A percentile compares a stretch with the other conserved stretches of the same genome.
Evolutionary conservation across 2,888 invertebrate genomes (phyloP).

Genomic region (Boloria selene): DNA sequence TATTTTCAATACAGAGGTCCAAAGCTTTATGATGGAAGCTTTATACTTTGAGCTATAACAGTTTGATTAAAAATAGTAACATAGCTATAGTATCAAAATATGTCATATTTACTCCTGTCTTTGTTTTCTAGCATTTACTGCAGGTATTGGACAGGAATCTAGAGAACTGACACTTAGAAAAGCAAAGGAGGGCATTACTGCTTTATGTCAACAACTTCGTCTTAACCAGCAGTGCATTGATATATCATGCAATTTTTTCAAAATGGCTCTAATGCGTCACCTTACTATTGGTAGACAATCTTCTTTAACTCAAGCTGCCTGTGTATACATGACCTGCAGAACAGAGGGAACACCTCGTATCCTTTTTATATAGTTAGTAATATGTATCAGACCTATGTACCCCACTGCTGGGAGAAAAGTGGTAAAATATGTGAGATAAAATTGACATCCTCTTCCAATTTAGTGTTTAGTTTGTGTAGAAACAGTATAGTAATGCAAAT

Average conservation of each 20-base stretch:
- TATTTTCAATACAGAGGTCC: too few species aligned
- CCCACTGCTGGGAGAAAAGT: too few species aligned
- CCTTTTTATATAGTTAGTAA: conserved; percentile 68
- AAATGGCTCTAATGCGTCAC: conserved; percentile 92
- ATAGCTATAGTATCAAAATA: neutral
- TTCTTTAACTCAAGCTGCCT: conserved; percentile 96
- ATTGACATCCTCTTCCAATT: too few species aligned
- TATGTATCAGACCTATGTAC: neutral
- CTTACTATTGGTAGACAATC: conserved; percentile 95
- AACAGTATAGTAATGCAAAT: too few species aligned
- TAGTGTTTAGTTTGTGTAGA: too few species aligned
- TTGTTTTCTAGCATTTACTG: conserved; percentile 85
- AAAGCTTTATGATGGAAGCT: too few species aligned
- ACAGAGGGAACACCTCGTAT: conserved; percentile 97
- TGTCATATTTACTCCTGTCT: conserved; percentile 14
- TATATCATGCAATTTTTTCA: conserved; percentile 96
- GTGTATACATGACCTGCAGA: conserved; percentile 98
- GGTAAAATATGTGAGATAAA: neutral
- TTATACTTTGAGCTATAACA: too few species aligned
- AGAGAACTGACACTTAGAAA: conserved; percentile 95
- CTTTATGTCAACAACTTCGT: conserved; percentile 92
- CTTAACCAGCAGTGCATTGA: conserved; percentile 96
- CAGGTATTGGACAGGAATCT: conserved; percentile 93
- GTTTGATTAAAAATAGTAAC: neutral
- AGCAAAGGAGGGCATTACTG: conserved; percentile 92